Base-by-base conservation (phyloP, 2,113 vertebrate genomes). In the Vulpes ferrilata region DNA sequence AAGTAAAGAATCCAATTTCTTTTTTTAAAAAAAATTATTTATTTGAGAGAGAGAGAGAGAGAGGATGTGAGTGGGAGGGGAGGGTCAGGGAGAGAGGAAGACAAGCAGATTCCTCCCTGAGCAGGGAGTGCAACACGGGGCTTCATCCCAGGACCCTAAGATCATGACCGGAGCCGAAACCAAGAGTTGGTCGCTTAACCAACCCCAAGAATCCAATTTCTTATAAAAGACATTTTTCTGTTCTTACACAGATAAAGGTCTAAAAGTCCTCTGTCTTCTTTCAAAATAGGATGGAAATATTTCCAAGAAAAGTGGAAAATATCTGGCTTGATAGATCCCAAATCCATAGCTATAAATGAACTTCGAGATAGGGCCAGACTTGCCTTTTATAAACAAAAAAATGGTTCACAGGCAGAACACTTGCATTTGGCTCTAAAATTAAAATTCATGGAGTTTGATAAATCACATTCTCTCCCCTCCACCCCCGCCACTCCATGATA, bases 391-490 rank as follows among this genome's bases (percentile, higher is more conserved):
- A 96, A 97, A 96, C 79, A 97, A 97, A 67, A 67, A 84, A 92
- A 93, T 2, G 12, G 32, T 87, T 95, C 82, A 86, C 91, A 92
- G 76, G 83, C 43, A 5, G 55, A 82, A 74, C 67, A 88, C 43
- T 97, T 90, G 51, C 8, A 73, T 81, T 97, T 97, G 93, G 67
- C 95, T 97, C 83, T 95, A 94, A 80, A 96, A 86, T 83, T 11
- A 69, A 94, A 91, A 84, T 80, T 65, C 32, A 35, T 91, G 32
- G 32, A 67, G 23, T 81, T 83, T 95, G 82, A 97, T 97, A 81
- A 92, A 92, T 92, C 43, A 32, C 38, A n/a, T 85, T 65, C 16
- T 53, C 57, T 81, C 60, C 48, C 43, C 38, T 51, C 69, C 55
- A 43, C 43, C 6, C 15, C 7, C 17, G 11, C 12, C 60, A 80